phyloP scores from a whole-genome alignment of 2,113 vertebrate genomes.

The Aplodontia rufa region DNA sequence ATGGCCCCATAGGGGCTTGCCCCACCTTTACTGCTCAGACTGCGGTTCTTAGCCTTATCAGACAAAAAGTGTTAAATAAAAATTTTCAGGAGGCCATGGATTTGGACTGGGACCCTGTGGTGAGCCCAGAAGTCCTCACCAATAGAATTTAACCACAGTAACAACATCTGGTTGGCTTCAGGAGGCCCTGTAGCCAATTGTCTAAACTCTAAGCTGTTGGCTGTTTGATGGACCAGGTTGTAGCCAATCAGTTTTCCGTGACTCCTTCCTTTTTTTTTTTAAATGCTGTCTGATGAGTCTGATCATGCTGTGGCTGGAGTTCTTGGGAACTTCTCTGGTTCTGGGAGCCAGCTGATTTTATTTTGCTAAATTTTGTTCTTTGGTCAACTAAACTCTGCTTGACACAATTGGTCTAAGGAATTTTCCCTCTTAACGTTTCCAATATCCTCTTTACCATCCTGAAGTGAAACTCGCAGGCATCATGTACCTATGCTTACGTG shows the following conservation, averaged over 20 bases:
- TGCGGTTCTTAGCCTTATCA: background rate
- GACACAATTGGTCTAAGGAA: background rate
- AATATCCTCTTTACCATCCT: background rate
- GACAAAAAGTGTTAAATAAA: background rate
- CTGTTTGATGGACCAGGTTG: background rate
- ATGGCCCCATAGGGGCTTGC: fast-evolving
- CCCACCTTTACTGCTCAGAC: background rate
- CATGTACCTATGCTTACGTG: background rate
- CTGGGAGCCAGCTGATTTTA: background rate
- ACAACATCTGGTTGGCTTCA: too few species aligned
- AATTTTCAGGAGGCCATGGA: background rate
- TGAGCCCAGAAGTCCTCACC: background rate
- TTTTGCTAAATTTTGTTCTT: background rate
- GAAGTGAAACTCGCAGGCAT: background rate
- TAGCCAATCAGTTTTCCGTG: background rate
- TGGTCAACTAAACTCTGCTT: background rate
- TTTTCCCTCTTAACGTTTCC: background rate
- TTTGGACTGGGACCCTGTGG: background rate
- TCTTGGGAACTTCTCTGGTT: background rate
- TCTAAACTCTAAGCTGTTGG: background rate
- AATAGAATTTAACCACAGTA: too few species aligned
- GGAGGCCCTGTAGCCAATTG: background rate
- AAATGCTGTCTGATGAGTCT: background rate
- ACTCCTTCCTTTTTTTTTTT: background rate
- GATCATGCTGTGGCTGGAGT: background rate